Evolutionary conservation across 2,113 vertebrate species (phyloP).

Genomic region (Chrysemys picta): DNA sequence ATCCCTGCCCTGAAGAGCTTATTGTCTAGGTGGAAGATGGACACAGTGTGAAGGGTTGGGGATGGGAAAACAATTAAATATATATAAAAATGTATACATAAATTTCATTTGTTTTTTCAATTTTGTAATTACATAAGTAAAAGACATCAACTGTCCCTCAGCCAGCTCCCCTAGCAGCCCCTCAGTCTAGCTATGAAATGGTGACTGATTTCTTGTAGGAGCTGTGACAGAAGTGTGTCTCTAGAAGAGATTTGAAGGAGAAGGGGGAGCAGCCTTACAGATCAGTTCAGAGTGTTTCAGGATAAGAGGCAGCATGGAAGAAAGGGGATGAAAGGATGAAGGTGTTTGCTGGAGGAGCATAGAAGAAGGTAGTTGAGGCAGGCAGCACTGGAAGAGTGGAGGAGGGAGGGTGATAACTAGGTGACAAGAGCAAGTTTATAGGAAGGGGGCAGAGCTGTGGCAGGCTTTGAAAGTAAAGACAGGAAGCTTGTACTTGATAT

Average conservation of each 20-base stretch:
- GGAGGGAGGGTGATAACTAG: conserved; percentile 29
- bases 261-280: neutral
- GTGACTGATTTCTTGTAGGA: neutral
- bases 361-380: neutral
- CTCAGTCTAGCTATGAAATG: neutral
- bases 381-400: neutral
- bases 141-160: neutral
- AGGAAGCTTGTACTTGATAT: neutral
- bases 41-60: neutral
- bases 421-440: neutral
- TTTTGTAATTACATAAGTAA: neutral
- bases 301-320: neutral
- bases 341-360: neutral
- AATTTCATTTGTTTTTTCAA: neutral
- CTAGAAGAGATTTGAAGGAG: neutral
- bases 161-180: neutral
- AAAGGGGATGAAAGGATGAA: neutral
- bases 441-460: neutral
- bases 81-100: neutral
- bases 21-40: neutral
- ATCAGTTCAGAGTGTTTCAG: neutral
- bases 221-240: neutral
- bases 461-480: neutral
- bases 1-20: neutral
- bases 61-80: neutral